Conservation (phyloP, 2,888 invertebrate species). For the Eupithecia tripunctaria region DNA sequence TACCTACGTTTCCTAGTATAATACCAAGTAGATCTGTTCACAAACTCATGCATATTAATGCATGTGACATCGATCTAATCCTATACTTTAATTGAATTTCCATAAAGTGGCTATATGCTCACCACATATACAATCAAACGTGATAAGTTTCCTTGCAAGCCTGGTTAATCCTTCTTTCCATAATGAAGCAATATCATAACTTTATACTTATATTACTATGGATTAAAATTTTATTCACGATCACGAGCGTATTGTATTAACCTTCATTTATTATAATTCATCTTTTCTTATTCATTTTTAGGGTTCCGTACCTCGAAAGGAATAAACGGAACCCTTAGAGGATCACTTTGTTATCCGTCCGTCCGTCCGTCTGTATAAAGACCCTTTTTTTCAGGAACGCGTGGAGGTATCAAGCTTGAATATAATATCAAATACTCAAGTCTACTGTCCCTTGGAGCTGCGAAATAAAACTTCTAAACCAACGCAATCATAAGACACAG, state of each 20-base stretch:
- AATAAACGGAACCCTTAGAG: too few relatives aligned
- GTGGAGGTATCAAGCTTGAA: too few relatives aligned
- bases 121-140: neutral
- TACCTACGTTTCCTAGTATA: too few relatives aligned
- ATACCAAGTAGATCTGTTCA: neutral
- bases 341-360: too few relatives aligned
- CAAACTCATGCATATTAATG: neutral
- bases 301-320: too few relatives aligned
- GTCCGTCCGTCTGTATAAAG: too few relatives aligned
- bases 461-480: too few relatives aligned
- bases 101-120: neutral
- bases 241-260: neutral
- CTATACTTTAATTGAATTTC: neutral
- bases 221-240: neutral
- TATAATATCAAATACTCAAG: too few relatives aligned
- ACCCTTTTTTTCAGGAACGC: too few relatives aligned
- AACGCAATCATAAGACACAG: too few relatives aligned
- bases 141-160: neutral
- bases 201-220: neutral
- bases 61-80: neutral
- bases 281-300: constrained; percentile 1
- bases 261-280: neutral
- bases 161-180: neutral
- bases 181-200: neutral
- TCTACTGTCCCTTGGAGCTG: too few relatives aligned